Conservation (phyloP, 2,113 vertebrate genomes). For the Sterrhoptilus dennistouni region DNA sequence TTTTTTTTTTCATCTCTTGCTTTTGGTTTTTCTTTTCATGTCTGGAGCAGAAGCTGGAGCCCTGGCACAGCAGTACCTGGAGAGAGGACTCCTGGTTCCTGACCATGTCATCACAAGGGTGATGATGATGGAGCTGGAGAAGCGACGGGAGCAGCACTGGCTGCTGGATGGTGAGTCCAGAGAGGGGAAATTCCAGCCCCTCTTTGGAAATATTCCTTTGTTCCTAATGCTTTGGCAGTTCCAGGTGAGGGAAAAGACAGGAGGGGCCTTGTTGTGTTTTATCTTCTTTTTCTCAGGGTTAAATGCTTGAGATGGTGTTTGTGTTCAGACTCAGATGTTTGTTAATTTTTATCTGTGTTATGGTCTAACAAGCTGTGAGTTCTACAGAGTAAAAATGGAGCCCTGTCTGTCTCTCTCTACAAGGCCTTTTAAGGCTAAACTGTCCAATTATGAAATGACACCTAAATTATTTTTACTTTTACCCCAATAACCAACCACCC, state of each 20-base stretch:
- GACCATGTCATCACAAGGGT: conserved; percentile 89
- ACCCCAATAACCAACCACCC: too few species aligned
- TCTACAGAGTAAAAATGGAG: too few species aligned
- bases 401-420: too few species aligned
- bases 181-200: background rate
- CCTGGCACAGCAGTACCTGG: conserved; percentile 85
- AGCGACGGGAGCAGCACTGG: conserved; percentile 83
- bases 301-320: too few species aligned
- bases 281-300: too few species aligned
- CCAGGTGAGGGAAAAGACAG: background rate
- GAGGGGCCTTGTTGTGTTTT: background rate
- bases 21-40: background rate
- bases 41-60: conserved; percentile 79
- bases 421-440: too few species aligned
- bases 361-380: too few species aligned
- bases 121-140: conserved; percentile 85
- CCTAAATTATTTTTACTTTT: too few species aligned
- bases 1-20: accelerated
- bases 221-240: background rate
- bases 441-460: too few species aligned
- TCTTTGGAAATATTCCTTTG: accelerated
- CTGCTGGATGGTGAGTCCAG: conserved; percentile 85
- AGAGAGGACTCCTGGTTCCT: conserved; percentile 86
- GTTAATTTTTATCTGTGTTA: too few species aligned
- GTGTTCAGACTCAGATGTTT: too few species aligned